Evolutionary conservation across 2,888 invertebrate genomes (phyloP), one percentile per base, ranked within the genome.

Genomic region (Penaeus monodon): DNA sequence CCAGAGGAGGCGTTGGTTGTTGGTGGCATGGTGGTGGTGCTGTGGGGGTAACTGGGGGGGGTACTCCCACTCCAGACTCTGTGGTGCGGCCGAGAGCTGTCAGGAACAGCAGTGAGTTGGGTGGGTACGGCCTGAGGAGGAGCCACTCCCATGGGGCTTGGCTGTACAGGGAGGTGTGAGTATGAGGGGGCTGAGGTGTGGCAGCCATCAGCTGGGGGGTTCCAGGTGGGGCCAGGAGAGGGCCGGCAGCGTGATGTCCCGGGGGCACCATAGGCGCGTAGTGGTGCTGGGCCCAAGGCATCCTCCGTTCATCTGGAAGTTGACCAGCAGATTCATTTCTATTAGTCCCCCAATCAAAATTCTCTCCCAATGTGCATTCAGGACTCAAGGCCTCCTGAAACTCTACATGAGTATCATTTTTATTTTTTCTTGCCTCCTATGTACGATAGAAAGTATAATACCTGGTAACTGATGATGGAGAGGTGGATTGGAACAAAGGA

Each of bases 391-490:
- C 57, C 57, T 49, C 57, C 57, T 57, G 57, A 57, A 57, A 12
- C 57, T 57, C 20, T 20, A 14, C 57, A 57, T 57, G 17, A 33
- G 20, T 73, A 22, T 73, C 38, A n/a, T 29, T 73, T 6, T 27
- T 3, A 29, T 29, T 8, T 38, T 73, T 73, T 8, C 33, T 73
- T 22, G 22, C 17, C 73, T 29, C 22, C 8, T 29, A 38, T 29
- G 38, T 20, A 33, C 33, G 74, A 74, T 74, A 22, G 74, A 57
- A 27, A 78, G 38, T 38, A 38, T 24, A 74, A 74, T 66, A 90
- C 90, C 88, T 90, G 90, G 84, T 90, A 90, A 90, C 76, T 90
- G 90, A 78, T 90, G 89, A 64, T 86, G 89, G 77, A 88, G 87
- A 27, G 90, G 83, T 33, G 89, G 89, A 68, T 89, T 88, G 63